phyloP scores from a whole-genome alignment of 2,113 vertebrate species.

The Acanthisitta chloris region DNA sequence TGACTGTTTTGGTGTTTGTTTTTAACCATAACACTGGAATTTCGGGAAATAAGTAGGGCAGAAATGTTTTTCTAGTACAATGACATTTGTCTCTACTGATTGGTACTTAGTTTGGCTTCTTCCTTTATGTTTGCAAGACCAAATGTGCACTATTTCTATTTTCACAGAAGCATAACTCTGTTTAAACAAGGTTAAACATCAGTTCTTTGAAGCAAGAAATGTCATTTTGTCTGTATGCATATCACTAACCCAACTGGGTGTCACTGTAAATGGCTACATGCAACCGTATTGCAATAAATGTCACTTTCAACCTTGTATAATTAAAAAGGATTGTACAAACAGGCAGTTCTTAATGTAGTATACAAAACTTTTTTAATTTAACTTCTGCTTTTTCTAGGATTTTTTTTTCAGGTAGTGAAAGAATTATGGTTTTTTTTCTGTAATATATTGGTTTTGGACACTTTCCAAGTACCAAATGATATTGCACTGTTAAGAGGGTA shows the following conservation, averaged over 20 bases:
- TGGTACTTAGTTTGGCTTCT: background rate
- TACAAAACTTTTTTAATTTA: background rate
- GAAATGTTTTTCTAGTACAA: background rate
- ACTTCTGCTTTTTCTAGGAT: background rate
- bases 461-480: background rate
- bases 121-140: background rate
- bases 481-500: background rate
- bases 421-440: background rate
- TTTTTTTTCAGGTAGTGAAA: background rate
- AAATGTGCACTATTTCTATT: background rate
- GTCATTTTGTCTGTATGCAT: background rate
- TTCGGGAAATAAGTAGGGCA: background rate
- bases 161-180: background rate
- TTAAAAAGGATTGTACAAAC: background rate
- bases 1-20: background rate
- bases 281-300: background rate
- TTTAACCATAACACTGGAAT: background rate
- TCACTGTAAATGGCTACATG: background rate
- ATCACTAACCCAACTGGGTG: background rate
- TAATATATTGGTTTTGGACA: background rate
- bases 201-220: background rate
- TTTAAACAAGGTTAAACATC: background rate
- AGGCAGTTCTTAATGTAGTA: background rate
- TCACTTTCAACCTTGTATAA: background rate
- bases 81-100: background rate